Base-by-base conservation (phyloP, 2,888 invertebrate species). In the Corbicula japonica region DNA sequence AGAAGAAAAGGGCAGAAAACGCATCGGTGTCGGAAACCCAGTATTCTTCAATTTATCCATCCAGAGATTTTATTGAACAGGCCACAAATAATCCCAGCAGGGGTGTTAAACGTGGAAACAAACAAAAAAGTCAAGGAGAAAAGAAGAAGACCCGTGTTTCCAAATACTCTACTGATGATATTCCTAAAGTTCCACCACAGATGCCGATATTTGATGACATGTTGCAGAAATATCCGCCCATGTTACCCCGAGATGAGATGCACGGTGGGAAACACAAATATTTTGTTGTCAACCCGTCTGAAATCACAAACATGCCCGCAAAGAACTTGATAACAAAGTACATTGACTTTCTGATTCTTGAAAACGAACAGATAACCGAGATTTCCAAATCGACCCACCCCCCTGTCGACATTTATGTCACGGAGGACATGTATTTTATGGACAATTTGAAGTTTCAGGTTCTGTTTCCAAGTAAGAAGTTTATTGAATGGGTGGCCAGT, bases 331-430 rank as follows among this genome's bases (percentile, higher is more conserved):
- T 88, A 12, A 58, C 63, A 10, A 86, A 86, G 65, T 91, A 91
- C 73, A 91, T 91, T 46, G 91, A 91, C 70, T 89, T 89, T 52
- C 84, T 91, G 6, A 84, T 91, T 38, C 77, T 87, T 48, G 91
- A 91, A 77, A 91, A 91, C 80, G 91, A 91, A 69, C 87, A 88
- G 34, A 84, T 91, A n/a, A 91, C 91, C 5, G 88, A 91, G 73
- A 91, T 91, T 44, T 91, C 91, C 6, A 85, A 89, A 56, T 88
- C 90, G 23, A 87, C 87, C 26, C 88, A 89, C 8, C 83, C 88
- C 6, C 89, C 90, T 1, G 88, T 89, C 15, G 88, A 89, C 52
- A 88, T 91, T n/a, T 89, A 87, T 76, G 88, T 89, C 6, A 89
- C 87, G 32, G 90, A 91, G 41, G 91, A 91, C 58, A 87, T 90